Evolutionary conservation across 2,797 vertebrate genomes (phyloP).

Genomic region (Champsocephalus gunnari): DNA sequence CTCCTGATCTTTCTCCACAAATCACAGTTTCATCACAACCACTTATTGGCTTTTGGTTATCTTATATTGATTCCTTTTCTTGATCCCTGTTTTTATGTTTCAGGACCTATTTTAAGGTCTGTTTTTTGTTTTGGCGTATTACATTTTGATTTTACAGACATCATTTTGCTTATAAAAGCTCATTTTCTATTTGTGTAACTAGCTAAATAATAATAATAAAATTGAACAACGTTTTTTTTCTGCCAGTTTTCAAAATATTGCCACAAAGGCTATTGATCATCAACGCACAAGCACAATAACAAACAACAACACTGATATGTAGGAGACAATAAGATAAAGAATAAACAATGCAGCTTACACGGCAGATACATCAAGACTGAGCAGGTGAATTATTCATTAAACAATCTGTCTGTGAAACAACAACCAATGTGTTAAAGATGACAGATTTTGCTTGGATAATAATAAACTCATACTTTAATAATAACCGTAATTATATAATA

Average conservation of each 20-base stretch:
- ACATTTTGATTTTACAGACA: not conserved
- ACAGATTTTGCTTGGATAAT: constrained; percentile 3
- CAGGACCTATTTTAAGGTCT: not conserved
- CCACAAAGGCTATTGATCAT: not conserved
- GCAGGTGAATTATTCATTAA: constrained; percentile 47
- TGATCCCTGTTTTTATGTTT: not conserved
- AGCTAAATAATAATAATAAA: too few relatives aligned
- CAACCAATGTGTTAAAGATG: constrained; percentile 24
- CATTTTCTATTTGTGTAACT: not conserved
- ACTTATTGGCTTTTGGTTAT: not conserved
- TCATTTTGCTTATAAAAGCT: not conserved
- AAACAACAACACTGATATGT: constrained; percentile 3
- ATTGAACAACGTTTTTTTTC: not conserved
- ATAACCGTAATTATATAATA: not conserved
- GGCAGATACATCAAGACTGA: constrained; percentile 9
- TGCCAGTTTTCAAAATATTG: not conserved
- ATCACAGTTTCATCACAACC: not conserved
- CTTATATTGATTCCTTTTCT: not conserved
- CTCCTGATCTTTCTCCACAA: not conserved
- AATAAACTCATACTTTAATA: not conserved
- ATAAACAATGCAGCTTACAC: constrained; percentile 18
- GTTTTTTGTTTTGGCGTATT: not conserved
- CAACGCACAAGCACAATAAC: not conserved
- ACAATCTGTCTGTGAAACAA: constrained; percentile 36
- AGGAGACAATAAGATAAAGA: constrained; percentile 39